phyloP scores from a whole-genome alignment of 2,797 vertebrate genomes.

The Gambusia yucatana region DNA sequence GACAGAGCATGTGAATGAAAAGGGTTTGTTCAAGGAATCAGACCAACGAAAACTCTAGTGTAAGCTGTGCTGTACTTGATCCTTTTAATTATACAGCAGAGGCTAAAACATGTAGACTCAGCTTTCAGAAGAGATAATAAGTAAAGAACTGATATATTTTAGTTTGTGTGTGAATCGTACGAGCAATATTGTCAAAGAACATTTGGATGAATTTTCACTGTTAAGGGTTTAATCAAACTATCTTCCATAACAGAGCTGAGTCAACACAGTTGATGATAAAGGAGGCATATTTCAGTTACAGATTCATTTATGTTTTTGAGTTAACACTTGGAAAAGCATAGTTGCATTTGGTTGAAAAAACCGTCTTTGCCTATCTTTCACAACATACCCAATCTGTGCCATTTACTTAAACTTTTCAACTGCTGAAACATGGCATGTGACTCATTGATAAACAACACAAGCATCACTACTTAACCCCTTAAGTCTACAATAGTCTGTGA shows the following conservation, averaged over 20 bases:
- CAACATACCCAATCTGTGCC: background rate
- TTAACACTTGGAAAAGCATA: background rate
- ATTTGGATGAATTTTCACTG: background rate
- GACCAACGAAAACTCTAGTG: background rate
- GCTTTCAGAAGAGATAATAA: background rate
- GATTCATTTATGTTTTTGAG: background rate
- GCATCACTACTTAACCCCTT: background rate
- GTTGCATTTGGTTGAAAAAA: background rate
- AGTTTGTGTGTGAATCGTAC: background rate
- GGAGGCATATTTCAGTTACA: background rate
- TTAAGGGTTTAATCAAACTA: background rate
- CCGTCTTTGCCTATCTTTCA: background rate
- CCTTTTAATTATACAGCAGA: background rate
- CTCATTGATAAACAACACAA: background rate
- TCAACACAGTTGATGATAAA: background rate
- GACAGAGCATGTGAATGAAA: background rate
- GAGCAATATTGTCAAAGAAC: background rate
- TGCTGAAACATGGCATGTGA: background rate
- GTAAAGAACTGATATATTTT: background rate
- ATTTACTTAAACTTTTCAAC: background rate
- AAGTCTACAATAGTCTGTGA: background rate
- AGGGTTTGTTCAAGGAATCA: background rate
- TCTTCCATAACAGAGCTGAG: background rate
- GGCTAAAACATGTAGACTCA: background rate
- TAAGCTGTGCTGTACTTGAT: background rate